Evolutionary conservation across 2,113 vertebrate species (phyloP), one percentile per base, ranked within the genome.

Genomic region (Oreotragus oreotragus): DNA sequence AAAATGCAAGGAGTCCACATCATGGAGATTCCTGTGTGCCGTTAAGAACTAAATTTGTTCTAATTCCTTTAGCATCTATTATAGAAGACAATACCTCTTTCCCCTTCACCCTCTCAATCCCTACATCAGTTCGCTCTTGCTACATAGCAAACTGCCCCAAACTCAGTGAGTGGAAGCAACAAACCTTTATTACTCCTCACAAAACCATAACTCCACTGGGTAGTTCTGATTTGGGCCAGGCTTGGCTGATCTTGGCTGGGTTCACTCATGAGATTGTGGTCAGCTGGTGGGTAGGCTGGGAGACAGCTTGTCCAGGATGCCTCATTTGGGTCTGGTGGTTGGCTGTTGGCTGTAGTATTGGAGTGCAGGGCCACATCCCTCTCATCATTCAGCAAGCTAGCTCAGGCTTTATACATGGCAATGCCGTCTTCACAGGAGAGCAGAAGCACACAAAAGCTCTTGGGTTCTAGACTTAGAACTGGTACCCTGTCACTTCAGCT

Each of bases 171-270:
- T 80, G 79, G 53, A 70, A 92, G 47, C 27, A 90, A 39, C 45
- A 28, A 36, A 47, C 19, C 62, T 10, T 19, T 79, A 39, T 70
- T 5, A 58, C 14, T 51, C 11, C 60, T 94, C 30, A 43, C 49
- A 86, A 70, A 33, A 3, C 3, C 21, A 0, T 15, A 60, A 11
- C 2, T 51, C n/a, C 57, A 2, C 15, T 30, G 27, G 30, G 33
- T 81, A 33, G 45, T 53, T 84, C 73, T 76, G 55, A 47, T 49
- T 17, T 58, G 70, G 13, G 33, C 39, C 16, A 47, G 33, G 36
- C 15, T 13, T 43, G 28, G 43, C 51, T 53, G 47, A 33, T 47
- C 79, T 83, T 39, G 39, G 4, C 43, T 45, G 87, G 49, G 9
- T 14, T 92, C 62, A 12, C 10, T 62, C 9, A 0, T 2, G 21